Evolutionary conservation across 2,888 invertebrate genomes (phyloP), one percentile per base, ranked within the genome.

Genomic region (Rhagophthalmus giganteus): DNA sequence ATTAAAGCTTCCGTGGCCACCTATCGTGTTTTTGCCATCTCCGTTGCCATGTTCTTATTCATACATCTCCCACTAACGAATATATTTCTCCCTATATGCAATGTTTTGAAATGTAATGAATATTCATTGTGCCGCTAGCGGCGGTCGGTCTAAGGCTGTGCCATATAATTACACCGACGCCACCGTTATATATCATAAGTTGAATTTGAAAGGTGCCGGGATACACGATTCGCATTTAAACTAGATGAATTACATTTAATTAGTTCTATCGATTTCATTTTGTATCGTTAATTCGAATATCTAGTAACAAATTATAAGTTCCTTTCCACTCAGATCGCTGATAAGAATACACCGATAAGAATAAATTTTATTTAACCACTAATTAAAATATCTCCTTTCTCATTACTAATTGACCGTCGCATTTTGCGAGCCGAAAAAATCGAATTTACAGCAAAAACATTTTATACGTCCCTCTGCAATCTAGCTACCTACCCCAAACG

Each of bases 91-190:
- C 56, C 52, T 56, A 50, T 54, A 56, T 60, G 59, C 61, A 61
- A 54, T 61, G 62, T 67, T 67, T 66, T 58, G 63, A 64, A 68
- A 64, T 59, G 64, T 67, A 67, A 72, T 72, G 71, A 72, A 72
- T 72, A 72, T 72, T 72, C 71, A 72, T 71, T 67, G 68, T 66
- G 60, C 59, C 58, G 66, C 66, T 63, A 62, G 58, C 62, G 63
- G 67, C 65, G 63, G 65, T 67, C 60, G 68, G 66, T 69, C 69
- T 67, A 65, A 70, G 70, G 67, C 66, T 68, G 64, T 62, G 62
- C 67, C 67, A 66, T 67, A 70, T 71, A 71, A 72, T 72, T 72
- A 71, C 67, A 59, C 55, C 65, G 62, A 63, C 64, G 64, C 57
- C 58, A 47, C 56, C 62, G 61, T 64, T 61, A 69, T 70, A 70